Evolutionary conservation across 2,113 vertebrate genomes (phyloP).

Genomic region (Colinus virginianus): DNA sequence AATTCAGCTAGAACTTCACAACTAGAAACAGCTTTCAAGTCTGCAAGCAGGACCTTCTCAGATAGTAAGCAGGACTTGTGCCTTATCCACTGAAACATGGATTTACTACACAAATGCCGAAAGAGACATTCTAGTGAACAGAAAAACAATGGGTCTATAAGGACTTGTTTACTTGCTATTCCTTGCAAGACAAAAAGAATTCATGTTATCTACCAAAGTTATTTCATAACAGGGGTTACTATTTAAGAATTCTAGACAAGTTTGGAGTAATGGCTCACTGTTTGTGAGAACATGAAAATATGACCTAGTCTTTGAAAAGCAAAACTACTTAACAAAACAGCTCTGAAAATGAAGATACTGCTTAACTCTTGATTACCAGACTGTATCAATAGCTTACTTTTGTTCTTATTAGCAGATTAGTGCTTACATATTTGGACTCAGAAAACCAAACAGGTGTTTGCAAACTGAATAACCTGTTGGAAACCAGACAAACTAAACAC

Average conservation of each 20-base stretch:
- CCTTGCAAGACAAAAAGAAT: background rate
- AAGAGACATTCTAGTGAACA: background rate
- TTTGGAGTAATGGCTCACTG: background rate
- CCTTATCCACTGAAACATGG: background rate
- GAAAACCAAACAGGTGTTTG: constrained; percentile 30
- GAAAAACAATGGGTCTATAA: background rate
- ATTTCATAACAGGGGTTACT: background rate
- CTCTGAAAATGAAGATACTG: background rate
- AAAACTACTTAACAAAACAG: background rate
- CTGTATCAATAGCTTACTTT: background rate
- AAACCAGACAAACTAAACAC: constrained; percentile 24
- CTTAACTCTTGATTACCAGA: background rate
- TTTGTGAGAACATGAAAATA: background rate
- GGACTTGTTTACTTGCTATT: background rate
- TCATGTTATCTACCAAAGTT: background rate
- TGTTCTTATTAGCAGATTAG: background rate
- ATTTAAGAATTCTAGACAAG: background rate
- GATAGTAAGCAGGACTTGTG: background rate
- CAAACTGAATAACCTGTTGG: constrained; percentile 29
- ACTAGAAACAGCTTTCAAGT: background rate
- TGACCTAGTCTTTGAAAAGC: background rate
- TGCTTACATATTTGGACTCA: background rate
- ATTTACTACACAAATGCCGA: background rate
- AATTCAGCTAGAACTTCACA: background rate
- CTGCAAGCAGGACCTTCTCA: background rate